A percentile compares a stretch with the other conserved stretches of the same genome.
These are phyloP conservation scores for Hephaestus fuliginosus DNA, from an alignment of 2,797 vertebrate genomes.

Conservation along the genomic window DNA sequence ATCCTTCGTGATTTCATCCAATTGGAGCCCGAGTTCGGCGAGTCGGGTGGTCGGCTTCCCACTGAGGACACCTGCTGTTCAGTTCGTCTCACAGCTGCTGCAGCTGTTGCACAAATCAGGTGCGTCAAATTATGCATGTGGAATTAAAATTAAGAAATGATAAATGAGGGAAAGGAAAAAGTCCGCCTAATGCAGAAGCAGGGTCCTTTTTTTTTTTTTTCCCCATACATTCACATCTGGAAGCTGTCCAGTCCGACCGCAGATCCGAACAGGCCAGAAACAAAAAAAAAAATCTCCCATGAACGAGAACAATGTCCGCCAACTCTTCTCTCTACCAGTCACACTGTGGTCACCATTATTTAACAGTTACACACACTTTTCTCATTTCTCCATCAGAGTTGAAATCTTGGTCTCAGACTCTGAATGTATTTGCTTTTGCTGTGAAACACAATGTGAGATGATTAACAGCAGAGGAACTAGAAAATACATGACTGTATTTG, in stretches of 20 bases:
- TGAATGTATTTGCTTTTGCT: constrained; percentile 4
- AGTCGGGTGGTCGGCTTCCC: constrained; percentile 61
- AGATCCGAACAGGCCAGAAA: constrained; percentile 23
- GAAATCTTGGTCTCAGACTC: constrained; percentile 13
- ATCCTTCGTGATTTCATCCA: constrained; percentile 44
- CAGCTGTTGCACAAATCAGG: constrained; percentile 61
- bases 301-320: constrained; percentile 23
- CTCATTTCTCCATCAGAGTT: constrained; percentile 30
- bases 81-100: constrained; percentile 60
- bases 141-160: constrained; percentile 8
- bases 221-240: constrained; percentile 58
- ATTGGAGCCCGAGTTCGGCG: constrained; percentile 10
- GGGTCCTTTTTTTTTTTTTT: constrained; percentile 1
- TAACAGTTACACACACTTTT: constrained; percentile 20
- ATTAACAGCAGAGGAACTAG: background rate
- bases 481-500: background rate
- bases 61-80: constrained; percentile 62
- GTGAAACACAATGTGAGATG: constrained; percentile 4
- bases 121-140: background rate
- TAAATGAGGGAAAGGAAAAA: constrained; percentile 9
- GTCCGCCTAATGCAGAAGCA: background rate
- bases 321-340: background rate
- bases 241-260: constrained; percentile 33
- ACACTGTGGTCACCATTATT: constrained; percentile 10
- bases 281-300: constrained; percentile 7